These are phyloP conservation scores for Rousettus leschenaultii DNA, from an alignment of 2,113 vertebrate species.

Conservation along the genomic window DNA sequence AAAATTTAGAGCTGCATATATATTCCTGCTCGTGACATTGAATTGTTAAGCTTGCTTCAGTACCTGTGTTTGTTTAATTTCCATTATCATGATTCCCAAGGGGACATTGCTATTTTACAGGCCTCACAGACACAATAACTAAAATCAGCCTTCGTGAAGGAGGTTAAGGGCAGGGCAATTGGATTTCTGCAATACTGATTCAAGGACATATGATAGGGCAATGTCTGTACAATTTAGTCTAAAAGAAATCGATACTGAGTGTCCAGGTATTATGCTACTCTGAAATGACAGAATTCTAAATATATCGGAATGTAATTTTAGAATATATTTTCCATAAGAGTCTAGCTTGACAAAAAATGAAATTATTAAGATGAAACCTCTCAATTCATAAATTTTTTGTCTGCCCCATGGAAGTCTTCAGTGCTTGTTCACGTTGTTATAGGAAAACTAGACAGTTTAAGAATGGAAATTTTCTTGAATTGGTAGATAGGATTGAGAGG, in stretches of 20 bases:
- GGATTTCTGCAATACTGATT: constrained; percentile 76
- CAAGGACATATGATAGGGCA: constrained; percentile 74
- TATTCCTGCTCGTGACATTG: constrained; percentile 49
- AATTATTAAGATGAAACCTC: not conserved
- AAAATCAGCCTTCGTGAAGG: constrained; percentile 71
- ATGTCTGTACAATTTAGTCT: constrained; percentile 60
- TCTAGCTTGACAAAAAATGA: not conserved
- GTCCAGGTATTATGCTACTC: constrained; percentile 33
- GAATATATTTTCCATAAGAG: not conserved
- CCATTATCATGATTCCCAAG: constrained; percentile 65
- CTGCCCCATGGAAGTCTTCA: not conserved
- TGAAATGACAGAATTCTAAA: constrained; percentile 58
- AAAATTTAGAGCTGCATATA: constrained; percentile 39
- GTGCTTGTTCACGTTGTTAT: not conserved
- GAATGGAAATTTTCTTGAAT: not conserved
- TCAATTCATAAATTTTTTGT: not conserved
- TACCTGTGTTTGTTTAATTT: constrained; percentile 77
- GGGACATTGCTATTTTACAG: constrained; percentile 68
- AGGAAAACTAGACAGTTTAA: not conserved
- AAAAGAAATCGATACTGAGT: constrained; percentile 74
- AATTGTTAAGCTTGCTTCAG: constrained; percentile 65
- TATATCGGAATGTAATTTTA: constrained; percentile 30
- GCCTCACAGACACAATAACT: constrained; percentile 65
- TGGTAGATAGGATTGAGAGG: not conserved
- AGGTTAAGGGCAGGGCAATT: constrained; percentile 79